Evolutionary conservation across 2,888 invertebrate species (phyloP).

Genomic region (Andrena praecox): DNA sequence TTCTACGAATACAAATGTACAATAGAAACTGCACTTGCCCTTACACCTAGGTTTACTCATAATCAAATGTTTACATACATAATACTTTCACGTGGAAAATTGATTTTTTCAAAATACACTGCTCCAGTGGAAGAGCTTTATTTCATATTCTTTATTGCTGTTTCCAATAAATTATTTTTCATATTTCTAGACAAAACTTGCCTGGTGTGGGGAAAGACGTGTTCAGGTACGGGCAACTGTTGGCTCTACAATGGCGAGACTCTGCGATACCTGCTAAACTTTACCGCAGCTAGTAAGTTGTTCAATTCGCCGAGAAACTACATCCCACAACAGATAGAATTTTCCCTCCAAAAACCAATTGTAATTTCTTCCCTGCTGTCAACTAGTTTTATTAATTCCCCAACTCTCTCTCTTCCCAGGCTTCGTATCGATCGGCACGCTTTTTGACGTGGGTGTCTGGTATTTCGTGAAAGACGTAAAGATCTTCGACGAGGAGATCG

Average conservation of each 20-base stretch:
- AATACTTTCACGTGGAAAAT: too few species aligned
- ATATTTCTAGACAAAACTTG: slow-evolving; percentile 88
- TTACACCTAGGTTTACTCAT: too few species aligned
- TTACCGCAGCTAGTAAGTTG: slow-evolving; percentile 87
- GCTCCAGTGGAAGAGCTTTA: too few species aligned
- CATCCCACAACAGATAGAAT: background rate
- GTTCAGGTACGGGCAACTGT: slow-evolving; percentile 90
- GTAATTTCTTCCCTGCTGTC: background rate
- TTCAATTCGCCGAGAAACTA: background rate
- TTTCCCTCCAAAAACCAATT: background rate
- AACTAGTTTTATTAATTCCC: background rate
- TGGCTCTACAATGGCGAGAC: slow-evolving; percentile 90
- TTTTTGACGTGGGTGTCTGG: slow-evolving; percentile 90
- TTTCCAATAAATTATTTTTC: background rate
- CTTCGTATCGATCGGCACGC: slow-evolving; percentile 88
- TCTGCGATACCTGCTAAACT: slow-evolving; percentile 88
- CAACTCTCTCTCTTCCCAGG: slow-evolving; percentile 70
- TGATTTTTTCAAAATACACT: too few species aligned
- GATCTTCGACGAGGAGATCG: slow-evolving; percentile 89
- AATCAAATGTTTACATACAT: too few species aligned
- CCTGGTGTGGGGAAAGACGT: slow-evolving; percentile 91
- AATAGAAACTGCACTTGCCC: too few species aligned
- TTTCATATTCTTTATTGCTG: too few species aligned
- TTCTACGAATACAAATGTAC: too few species aligned
- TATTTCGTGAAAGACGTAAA: slow-evolving; percentile 89